These are phyloP conservation scores for Agrenia bidenticulata DNA, from an alignment of 2,888 invertebrate species.

Conservation along the genomic window DNA sequence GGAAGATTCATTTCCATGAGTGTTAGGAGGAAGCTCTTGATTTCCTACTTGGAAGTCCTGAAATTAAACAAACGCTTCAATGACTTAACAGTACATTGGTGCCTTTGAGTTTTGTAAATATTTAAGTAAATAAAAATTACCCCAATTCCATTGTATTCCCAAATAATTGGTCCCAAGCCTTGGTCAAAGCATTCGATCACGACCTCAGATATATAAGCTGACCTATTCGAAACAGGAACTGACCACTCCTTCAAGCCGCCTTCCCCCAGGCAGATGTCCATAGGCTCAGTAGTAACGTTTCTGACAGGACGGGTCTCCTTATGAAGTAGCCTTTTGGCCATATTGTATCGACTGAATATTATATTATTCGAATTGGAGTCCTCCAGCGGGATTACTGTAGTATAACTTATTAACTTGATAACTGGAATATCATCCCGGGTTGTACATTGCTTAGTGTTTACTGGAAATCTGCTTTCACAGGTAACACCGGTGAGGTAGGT, in stretches of 20 bases:
- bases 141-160: slow-evolving; percentile 44
- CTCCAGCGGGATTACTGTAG: slow-evolving; percentile 37
- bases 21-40: slow-evolving; percentile 20
- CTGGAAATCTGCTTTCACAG: slow-evolving; percentile 24
- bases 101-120: not conserved
- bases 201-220: slow-evolving; percentile 36
- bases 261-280: slow-evolving; percentile 40
- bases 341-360: slow-evolving; percentile 38
- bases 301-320: slow-evolving; percentile 34
- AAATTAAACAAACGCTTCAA: slow-evolving; percentile 1
- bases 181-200: slow-evolving; percentile 44
- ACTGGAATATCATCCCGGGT: slow-evolving; percentile 38
- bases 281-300: slow-evolving; percentile 33
- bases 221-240: slow-evolving; percentile 36
- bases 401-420: slow-evolving; percentile 40
- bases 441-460: slow-evolving; percentile 33
- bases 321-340: slow-evolving; percentile 30
- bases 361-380: slow-evolving; percentile 33
- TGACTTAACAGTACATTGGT: not conserved
- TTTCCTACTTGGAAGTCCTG: slow-evolving; percentile 36
- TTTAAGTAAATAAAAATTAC: slow-evolving; percentile 18
- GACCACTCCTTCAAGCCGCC: slow-evolving; percentile 36
- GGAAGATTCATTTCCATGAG: slow-evolving; percentile 6
- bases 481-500: not conserved
- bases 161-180: slow-evolving; percentile 40